Percentiles rank a stretch among this genome's conserved stretches.
phyloP scores from a whole-genome alignment of 2,797 vertebrate species.

The Menidia menidia region DNA sequence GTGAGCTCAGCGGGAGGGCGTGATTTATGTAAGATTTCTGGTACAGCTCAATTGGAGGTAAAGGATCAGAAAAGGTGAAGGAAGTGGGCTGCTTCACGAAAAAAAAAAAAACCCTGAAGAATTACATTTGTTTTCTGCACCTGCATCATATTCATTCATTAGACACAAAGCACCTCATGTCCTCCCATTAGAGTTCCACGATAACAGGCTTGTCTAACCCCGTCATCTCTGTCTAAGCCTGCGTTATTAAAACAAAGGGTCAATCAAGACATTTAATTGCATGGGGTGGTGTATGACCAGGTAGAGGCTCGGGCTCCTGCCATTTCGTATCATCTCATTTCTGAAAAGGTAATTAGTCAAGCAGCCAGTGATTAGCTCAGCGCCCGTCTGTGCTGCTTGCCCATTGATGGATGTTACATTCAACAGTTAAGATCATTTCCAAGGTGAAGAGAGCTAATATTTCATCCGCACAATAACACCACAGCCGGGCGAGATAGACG shows the following conservation, averaged over 20 bases:
- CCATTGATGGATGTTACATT: conserved; percentile 78
- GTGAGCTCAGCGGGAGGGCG: conserved; percentile 6
- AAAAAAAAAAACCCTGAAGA: conserved; percentile 21
- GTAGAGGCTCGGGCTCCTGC: conserved; percentile 66
- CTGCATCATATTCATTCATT: conserved; percentile 73
- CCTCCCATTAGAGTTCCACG: conserved; percentile 62
- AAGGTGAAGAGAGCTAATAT: conserved; percentile 77
- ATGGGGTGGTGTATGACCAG: conserved; percentile 73
- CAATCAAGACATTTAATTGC: conserved; percentile 82
- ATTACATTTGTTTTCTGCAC: conserved; percentile 46
- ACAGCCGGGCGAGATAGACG: conserved; percentile 46
- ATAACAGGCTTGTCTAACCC: conserved; percentile 71
- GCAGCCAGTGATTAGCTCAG: conserved; percentile 78
- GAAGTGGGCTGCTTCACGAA: conserved; percentile 6
- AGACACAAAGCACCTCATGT: conserved; percentile 63
- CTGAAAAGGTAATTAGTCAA: conserved; percentile 82
- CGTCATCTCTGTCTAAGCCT: conserved; percentile 65
- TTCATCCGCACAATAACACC: conserved; percentile 77
- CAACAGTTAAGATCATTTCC: conserved; percentile 77
- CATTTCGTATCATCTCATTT: conserved; percentile 80
- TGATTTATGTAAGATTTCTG: conserved; percentile 9
- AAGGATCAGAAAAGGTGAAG: conserved; percentile 18
- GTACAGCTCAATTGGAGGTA: conserved; percentile 1
- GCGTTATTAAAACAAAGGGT: conserved; percentile 82
- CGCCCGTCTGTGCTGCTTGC: conserved; percentile 63